phyloP scores from a whole-genome alignment of 1,140 invertebrate genomes.

The Acromyrmex echinatior region DNA sequence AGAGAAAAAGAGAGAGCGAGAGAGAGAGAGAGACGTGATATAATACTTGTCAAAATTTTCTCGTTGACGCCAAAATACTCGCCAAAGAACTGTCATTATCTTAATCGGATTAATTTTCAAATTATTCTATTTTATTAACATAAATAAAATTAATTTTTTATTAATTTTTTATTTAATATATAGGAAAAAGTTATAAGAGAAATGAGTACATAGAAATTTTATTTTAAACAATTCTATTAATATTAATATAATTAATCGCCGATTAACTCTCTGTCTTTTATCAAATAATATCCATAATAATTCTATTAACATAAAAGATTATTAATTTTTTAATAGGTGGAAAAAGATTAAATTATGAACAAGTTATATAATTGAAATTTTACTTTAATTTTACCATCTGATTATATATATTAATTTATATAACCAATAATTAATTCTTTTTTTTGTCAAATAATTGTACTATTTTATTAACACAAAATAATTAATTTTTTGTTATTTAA shows the following conservation, averaged over 20 bases:
- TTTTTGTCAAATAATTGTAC: too few species aligned
- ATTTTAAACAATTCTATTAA: neutral
- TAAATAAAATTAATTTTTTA: neutral
- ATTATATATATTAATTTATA: too few species aligned
- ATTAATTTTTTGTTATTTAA: too few species aligned
- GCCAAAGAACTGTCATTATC: neutral
- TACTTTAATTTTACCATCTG: too few species aligned
- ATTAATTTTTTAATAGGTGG: neutral
- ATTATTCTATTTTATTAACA: neutral
- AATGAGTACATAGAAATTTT: neutral
- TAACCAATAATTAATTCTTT: too few species aligned
- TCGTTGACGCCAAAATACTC: too few species aligned
- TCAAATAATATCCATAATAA: neutral
- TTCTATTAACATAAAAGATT: neutral
- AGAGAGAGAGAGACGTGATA: too few species aligned
- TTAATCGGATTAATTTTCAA: slow-evolving; percentile 4
- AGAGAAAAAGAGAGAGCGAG: too few species aligned
- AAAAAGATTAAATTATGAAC: neutral
- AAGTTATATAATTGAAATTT: too few species aligned
- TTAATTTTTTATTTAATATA: neutral
- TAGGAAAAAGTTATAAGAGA: neutral
- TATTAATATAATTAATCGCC: neutral
- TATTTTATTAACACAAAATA: too few species aligned
- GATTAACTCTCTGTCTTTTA: neutral
- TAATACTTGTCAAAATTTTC: neutral